Conservation (phyloP, 2,113 vertebrate genomes). For the Myrmophylax atrothorax region DNA sequence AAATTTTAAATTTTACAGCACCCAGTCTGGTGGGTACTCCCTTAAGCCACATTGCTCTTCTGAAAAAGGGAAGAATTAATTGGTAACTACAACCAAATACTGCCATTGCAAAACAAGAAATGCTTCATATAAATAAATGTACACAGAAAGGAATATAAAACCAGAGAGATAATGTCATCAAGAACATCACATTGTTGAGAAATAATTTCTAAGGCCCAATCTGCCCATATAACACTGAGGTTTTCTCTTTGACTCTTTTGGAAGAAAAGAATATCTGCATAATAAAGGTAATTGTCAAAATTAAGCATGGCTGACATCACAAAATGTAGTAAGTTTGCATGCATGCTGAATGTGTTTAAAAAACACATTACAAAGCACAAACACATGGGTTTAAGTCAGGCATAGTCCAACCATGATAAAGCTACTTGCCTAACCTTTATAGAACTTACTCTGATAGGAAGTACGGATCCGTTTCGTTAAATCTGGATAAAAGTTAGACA, state of each 20-base stretch:
- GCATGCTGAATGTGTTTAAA: constrained; percentile 77
- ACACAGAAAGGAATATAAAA: constrained; percentile 40
- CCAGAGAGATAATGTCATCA: constrained; percentile 23
- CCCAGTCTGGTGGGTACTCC: neutral
- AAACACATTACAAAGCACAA: constrained; percentile 77
- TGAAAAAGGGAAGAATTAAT: constrained; percentile 1
- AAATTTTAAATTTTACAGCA: constrained; percentile 22
- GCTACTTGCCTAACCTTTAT: constrained; percentile 73
- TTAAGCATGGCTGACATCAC: constrained; percentile 49
- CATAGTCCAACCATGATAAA: constrained; percentile 56
- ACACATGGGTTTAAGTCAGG: constrained; percentile 64
- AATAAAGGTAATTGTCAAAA: neutral
- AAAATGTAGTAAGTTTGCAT: constrained; percentile 67
- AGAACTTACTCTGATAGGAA: constrained; percentile 98
- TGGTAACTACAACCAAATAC: neutral
- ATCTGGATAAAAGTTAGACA: constrained; percentile 99
- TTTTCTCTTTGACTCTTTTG: neutral
- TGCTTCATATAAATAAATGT: constrained; percentile 36
- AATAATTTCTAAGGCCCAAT: neutral
- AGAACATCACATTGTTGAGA: neutral
- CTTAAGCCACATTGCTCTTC: neutral
- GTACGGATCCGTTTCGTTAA: constrained; percentile 99
- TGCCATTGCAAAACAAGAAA: constrained; percentile 57
- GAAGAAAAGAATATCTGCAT: neutral
- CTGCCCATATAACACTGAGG: neutral